Evolutionary conservation across 2,888 invertebrate species (phyloP), one percentile per base, ranked within the genome.

Genomic region (Andrena fulva): DNA sequence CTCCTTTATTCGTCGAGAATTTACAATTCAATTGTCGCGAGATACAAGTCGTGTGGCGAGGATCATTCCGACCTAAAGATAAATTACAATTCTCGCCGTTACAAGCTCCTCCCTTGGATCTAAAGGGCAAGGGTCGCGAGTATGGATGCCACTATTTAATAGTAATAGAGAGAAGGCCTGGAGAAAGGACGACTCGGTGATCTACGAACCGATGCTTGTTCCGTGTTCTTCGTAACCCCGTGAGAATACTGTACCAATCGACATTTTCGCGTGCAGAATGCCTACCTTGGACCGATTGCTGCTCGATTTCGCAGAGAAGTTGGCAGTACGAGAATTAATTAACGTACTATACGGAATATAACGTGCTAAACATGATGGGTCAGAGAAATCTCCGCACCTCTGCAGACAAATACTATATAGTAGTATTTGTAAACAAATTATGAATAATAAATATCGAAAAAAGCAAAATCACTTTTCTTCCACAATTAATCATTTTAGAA

Each of bases 241-340:
- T 20, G 20, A 33, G 31, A 27, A 31, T 31, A n/a, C 60, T 31
- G 48, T 27, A 29, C 24, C 20, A 54, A 31, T 20, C 8, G 20
- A 35, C 16, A 29, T 31, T 50, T 62, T 69, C 54, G 35, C 50
- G 69, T 56, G 78, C 68, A 63, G 68, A 56, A 62, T 52, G n/a
- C 59, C 79, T 52, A 20, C 12, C 8, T 35, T 62, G n/a, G 10
- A 60, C 50, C 29, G 56, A 59, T 42, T 42, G 1, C 42, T 59
- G 33, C 50, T 48, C 29, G 62, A 33, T 27, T 42, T 31, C 70
- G 42, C 31, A 42, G 80, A 80, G 66, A 72, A 62, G 56, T 82
- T 88, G 87, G 89, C 89, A 87, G 89, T 87, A 87, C 74, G 82
- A 84, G 79, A 82, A 79, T 81, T 80, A 76, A 84, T 77, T 77